Conservation (phyloP, 2,113 vertebrate genomes). For the Halcyon senegalensis region DNA sequence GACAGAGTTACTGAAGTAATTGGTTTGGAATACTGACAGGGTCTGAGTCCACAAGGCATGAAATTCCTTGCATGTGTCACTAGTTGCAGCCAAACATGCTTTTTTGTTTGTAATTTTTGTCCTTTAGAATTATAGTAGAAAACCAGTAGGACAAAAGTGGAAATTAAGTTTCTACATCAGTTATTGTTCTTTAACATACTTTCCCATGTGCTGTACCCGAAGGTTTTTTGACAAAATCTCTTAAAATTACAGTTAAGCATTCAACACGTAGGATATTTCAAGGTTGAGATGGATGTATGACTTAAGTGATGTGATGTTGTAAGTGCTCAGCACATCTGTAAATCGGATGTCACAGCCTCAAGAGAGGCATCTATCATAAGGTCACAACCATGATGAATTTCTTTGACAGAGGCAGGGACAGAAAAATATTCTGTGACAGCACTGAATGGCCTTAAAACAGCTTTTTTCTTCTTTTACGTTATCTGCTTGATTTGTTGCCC, state of each 20-base stretch:
- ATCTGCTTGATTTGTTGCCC: neutral
- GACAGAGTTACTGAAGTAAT: neutral
- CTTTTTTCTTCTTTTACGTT: neutral
- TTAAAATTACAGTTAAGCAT: neutral
- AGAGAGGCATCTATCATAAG: neutral
- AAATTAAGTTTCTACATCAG: neutral
- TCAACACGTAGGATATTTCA: neutral
- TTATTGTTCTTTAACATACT: neutral
- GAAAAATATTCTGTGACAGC: neutral
- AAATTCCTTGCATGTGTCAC: neutral
- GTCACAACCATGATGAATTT: neutral
- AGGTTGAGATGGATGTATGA: neutral
- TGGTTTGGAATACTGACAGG: neutral
- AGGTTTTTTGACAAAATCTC: neutral
- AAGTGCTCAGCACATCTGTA: neutral
- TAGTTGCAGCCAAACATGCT: fast-evolving
- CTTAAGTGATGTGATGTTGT: neutral
- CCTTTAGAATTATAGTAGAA: neutral
- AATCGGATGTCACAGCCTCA: neutral
- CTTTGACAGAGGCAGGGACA: neutral
- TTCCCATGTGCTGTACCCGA: neutral
- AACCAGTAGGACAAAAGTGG: neutral
- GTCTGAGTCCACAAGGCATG: neutral
- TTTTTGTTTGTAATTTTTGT: neutral
- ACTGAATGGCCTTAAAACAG: neutral